Base-by-base conservation (phyloP, 2,888 invertebrate species). In the Tetragnatha montana region DNA sequence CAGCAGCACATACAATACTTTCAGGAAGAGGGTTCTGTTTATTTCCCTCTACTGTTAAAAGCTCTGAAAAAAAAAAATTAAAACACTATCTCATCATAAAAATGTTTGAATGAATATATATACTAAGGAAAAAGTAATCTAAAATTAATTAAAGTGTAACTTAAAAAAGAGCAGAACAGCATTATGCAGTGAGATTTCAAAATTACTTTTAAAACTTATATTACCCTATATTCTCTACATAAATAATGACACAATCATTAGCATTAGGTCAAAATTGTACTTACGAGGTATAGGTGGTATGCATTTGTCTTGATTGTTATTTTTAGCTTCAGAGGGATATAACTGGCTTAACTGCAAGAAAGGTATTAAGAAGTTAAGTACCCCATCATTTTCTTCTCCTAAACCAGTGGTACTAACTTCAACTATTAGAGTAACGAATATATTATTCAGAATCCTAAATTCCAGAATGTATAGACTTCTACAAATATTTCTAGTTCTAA, bases 271-370 rank as follows among this genome's bases (percentile, higher is more conserved):
- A 35, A 60, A 76, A 75, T 8, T 8, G n/a, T 14, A 90, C 84
- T 84, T 85, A 90, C 90, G 78, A 47, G 90, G 90, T 49, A 90
- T 73, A n/a, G 83, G 78, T 50, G 90, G 90, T 71, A 90, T 88
- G 80, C 70, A 90, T 69, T 90, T 90, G 47, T 90, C 90, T 88
- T 90, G 87, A 81, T 81, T 87, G 35, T 60, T 80, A 51, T 21
- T 49, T 19, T 88, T 82, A 49, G 84, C 76, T 84, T 90, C 90
- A 35, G 14, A 49, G 7, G 90, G 90, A 90, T 76, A 90, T 35
- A 71, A 22, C n/a, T 87, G 87, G 4, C 81, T 60, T 7, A 90
- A 69, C 90, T 90, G 51, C 8, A 70, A 60, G 70, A 81, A 50
- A 60, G 35, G 35, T 35, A 35, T 2, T 35, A 35, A 2, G 35